These are phyloP conservation scores for Aspidapion aeneum DNA, from an alignment of 2,888 invertebrate genomes.

Conservation along the genomic window DNA sequence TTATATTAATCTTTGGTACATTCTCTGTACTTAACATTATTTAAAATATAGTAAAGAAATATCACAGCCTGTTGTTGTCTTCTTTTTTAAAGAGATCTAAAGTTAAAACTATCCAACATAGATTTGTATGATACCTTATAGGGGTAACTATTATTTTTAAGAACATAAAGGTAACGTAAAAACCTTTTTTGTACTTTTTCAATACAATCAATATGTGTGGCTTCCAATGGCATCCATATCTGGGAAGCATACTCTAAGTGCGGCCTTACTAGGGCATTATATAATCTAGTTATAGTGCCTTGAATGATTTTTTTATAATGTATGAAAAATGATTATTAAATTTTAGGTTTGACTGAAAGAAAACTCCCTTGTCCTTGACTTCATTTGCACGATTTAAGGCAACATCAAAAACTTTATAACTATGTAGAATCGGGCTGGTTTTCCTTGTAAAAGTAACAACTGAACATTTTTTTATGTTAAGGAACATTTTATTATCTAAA, in stretches of 20 bases:
- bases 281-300: slow-evolving; percentile 2
- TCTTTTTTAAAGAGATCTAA: background rate
- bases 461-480: no score
- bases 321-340: background rate
- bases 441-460: no score
- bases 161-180: background rate
- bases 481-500: no score
- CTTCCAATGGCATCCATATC: slow-evolving; percentile 8
- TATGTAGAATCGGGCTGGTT: background rate
- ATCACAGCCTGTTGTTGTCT: background rate
- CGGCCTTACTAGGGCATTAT: slow-evolving; percentile 10
- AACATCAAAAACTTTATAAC: background rate
- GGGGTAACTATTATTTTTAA: background rate
- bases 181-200: background rate
- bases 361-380: background rate
- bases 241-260: slow-evolving; percentile 8
- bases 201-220: background rate
- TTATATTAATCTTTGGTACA: background rate
- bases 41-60: background rate
- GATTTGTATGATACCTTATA: background rate
- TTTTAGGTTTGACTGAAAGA: background rate
- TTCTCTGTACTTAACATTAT: background rate
- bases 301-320: background rate
- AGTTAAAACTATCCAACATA: background rate
- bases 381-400: background rate